Evolutionary conservation across 2,113 vertebrate species (phyloP).

Genomic region (Charina bottae): DNA sequence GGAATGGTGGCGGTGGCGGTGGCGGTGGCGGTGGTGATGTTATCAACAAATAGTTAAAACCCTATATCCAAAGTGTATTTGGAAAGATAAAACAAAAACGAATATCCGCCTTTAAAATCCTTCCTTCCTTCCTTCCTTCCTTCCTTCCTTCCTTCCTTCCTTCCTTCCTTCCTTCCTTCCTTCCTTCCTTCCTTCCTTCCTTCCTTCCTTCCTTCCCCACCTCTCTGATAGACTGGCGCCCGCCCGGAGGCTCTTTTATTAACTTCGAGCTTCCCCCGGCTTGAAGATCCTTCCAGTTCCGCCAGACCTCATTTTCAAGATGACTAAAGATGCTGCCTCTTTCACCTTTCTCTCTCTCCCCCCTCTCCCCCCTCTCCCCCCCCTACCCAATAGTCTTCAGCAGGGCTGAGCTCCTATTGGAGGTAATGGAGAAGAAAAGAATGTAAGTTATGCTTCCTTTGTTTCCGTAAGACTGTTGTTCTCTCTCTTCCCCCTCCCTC

Average conservation of each 20-base stretch:
- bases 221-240: background rate
- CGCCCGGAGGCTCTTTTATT: background rate
- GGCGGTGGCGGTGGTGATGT: background rate
- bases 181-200: background rate
- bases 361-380: background rate
- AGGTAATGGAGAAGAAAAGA: conserved; percentile 31
- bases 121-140: background rate
- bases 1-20: background rate
- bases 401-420: conserved; percentile 22
- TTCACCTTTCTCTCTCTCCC: background rate
- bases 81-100: background rate
- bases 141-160: background rate
- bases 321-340: conserved; percentile 17
- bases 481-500: conserved; percentile 23
- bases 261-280: conserved; percentile 40
- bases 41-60: background rate
- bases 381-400: background rate
- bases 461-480: conserved; percentile 25
- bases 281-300: conserved; percentile 29
- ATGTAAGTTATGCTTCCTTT: conserved; percentile 32
- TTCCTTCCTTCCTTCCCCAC: background rate
- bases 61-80: background rate
- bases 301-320: conserved; percentile 51
- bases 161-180: background rate
- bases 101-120: background rate